Base-by-base conservation (phyloP, 2,797 vertebrate genomes). In the Myotis daubentonii region DNA sequence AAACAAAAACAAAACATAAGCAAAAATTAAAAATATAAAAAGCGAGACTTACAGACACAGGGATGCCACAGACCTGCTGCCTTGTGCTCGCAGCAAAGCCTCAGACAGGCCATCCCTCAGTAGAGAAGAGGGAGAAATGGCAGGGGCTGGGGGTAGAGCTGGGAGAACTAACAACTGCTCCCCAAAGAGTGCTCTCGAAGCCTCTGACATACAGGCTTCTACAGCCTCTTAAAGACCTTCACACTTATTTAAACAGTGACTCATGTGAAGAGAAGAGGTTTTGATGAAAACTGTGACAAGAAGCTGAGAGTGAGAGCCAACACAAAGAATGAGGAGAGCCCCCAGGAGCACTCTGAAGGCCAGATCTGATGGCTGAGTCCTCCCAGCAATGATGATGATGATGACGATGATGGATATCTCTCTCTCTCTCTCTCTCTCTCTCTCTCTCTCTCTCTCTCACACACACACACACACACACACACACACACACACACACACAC, bases 161-260 rank as follows among this genome's bases (percentile, higher is more conserved):
- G 19, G 15, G 9, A 78, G 83, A 30, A 53, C 7, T 62, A 49
- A 41, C 33, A 30, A 2, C 22, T 20, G 23, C 60, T 87, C 72
- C 8, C 66, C 19, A 22, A 4, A 5, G 41, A 38, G 5, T 9
- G 9, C 16, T 11, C 38, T 36, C 3, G 1, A 11, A 0, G 10
- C 33, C 22, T 81, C 51, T 9, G 51, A 33, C 30, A 11, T 47
- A 38, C 1, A 30, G n/a, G 41, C 28, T 57, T 41, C 36, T 41
- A 41, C 28, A 62, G 74, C 20, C 70, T 80, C 86, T 38, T 33
- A 53, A 65, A 57, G 57, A 41, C 20, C 11, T 60, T 78, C 41
- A 19, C 3, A 11, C 60, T 79, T 87, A 84, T 36, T 19, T 60
- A 65, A 66, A 70, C 70, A 66, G 53, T 51, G 55, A 78, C 38